A percentile compares a stretch with the other conserved stretches of the same genome.
Evolutionary conservation across 2,113 vertebrate species (phyloP).

Genomic region (Etheostoma spectabile): DNA sequence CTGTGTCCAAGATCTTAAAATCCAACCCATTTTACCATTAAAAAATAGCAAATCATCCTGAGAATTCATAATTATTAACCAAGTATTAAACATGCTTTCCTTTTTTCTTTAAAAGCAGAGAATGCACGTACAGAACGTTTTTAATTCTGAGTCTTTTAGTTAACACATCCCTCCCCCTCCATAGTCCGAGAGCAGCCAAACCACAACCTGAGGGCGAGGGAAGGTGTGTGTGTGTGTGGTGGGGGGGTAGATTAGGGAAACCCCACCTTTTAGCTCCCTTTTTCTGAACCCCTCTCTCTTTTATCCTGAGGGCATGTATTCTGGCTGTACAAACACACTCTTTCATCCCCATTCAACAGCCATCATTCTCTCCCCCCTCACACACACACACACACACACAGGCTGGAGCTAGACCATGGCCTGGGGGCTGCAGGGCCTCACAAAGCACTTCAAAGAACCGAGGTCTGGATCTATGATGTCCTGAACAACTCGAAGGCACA

Average conservation of each 20-base stretch:
- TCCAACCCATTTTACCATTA: background rate
- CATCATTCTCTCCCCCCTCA: constrained; percentile 13
- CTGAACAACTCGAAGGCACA: constrained; percentile 24
- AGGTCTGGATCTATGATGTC: constrained; percentile 34
- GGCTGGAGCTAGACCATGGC: constrained; percentile 20
- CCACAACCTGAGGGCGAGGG: constrained; percentile 31
- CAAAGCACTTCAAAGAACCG: constrained; percentile 50
- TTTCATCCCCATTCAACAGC: constrained; percentile 37
- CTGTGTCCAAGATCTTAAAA: background rate
- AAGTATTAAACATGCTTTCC: background rate
- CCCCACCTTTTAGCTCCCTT: constrained; percentile 24
- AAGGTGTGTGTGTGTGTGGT: background rate
- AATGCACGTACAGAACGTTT: constrained; percentile 13
- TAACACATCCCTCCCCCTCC: constrained; percentile 1
- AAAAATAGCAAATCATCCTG: background rate
- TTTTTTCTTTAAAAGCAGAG: background rate
- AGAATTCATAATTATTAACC: background rate
- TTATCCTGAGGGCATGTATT: constrained; percentile 44
- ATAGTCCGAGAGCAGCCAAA: background rate
- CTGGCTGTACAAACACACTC: constrained; percentile 26
- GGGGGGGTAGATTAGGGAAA: constrained; percentile 38
- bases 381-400: constrained; percentile 16
- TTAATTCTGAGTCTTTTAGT: constrained; percentile 31
- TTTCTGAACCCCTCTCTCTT: constrained; percentile 34
- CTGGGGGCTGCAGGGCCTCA: constrained; percentile 45